Evolutionary conservation across 1,140 invertebrate species (phyloP).

Genomic region (Samia ricini): DNA sequence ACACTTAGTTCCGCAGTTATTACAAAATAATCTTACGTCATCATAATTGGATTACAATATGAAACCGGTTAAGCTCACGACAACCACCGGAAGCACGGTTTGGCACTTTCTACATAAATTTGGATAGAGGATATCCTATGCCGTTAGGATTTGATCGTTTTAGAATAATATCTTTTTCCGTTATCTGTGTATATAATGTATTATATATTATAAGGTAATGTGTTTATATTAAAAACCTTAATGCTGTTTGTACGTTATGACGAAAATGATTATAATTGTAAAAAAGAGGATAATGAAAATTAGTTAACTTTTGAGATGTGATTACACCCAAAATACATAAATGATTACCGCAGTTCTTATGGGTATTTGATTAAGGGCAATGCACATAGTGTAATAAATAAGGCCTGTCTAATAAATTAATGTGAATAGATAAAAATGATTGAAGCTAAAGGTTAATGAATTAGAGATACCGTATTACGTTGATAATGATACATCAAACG

Average conservation of each 20-base stretch:
- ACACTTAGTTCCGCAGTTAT: constrained; percentile 17
- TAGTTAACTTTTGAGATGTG: no score
- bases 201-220: no score
- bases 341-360: no score
- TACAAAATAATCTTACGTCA: constrained; percentile 16
- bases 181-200: no score
- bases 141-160: no score
- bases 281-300: no score
- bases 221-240: no score
- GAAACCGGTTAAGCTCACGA: not conserved
- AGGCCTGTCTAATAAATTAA: constrained; percentile 42
- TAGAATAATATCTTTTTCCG: no score
- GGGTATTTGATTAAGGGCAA: not conserved
- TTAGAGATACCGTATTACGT: constrained; percentile 42
- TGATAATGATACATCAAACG: constrained; percentile 17
- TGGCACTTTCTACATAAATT: not conserved
- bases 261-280: no score
- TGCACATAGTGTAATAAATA: not conserved
- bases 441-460: constrained; percentile 49
- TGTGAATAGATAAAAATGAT: constrained; percentile 46
- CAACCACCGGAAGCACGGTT: not conserved
- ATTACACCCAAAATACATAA: no score
- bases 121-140: not conserved
- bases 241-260: no score
- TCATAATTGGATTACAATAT: not conserved